Evolutionary conservation across 2,797 vertebrate species (phyloP).

Genomic region (Rhinoraja longicauda): DNA sequence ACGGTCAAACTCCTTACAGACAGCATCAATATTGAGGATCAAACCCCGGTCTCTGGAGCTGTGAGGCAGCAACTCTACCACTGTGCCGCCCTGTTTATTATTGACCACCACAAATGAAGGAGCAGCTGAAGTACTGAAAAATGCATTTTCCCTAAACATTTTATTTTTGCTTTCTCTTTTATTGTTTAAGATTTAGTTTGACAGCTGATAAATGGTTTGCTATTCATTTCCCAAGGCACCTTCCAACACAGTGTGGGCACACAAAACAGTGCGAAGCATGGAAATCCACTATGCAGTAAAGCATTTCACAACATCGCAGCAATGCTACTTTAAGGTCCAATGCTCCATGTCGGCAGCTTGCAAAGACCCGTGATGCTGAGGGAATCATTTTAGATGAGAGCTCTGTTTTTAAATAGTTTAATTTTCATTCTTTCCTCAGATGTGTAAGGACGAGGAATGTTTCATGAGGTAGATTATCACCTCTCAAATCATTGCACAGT

Average conservation of each 20-base stretch:
- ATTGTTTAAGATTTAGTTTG: background rate
- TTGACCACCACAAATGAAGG: background rate
- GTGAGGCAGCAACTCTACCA: too few species aligned
- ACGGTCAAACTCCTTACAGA: too few species aligned
- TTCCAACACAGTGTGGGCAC: background rate
- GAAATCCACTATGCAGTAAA: background rate
- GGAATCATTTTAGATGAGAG: slow-evolving; percentile 3
- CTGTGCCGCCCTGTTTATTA: background rate
- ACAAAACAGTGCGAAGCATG: background rate
- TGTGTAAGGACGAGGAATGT: slow-evolving; percentile 25
- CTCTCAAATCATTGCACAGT: slow-evolving; percentile 33
- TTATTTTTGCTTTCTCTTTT: background rate
- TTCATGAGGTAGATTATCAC: slow-evolving; percentile 22
- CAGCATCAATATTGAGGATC: too few species aligned
- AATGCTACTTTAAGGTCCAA: background rate
- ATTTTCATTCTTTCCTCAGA: background rate
- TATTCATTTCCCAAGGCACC: background rate
- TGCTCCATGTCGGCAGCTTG: background rate
- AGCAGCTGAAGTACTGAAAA: background rate
- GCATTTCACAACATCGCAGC: background rate
- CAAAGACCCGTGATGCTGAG: background rate
- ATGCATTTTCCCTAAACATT: too few species aligned
- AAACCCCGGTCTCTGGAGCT: too few species aligned
- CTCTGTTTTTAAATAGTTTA: background rate
- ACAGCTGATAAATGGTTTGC: background rate